Conservation (phyloP, 2,888 invertebrate genomes). For the Ectemnius cavifrons region DNA sequence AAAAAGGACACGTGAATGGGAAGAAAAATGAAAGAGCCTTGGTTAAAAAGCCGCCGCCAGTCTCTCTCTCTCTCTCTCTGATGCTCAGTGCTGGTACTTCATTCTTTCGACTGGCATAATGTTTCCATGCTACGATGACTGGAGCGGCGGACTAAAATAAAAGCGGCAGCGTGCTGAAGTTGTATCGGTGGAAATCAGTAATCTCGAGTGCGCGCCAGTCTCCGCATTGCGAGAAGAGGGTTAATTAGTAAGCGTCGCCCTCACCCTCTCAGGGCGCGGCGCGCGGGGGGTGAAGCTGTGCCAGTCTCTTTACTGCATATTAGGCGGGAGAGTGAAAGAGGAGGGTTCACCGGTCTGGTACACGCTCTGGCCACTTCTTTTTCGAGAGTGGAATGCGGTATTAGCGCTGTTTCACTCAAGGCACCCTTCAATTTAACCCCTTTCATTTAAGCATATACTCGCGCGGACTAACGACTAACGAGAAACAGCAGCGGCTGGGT, state of each 20-base stretch:
- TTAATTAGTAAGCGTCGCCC: constrained; percentile 55
- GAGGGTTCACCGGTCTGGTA: constrained; percentile 46
- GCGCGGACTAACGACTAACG: constrained; percentile 23
- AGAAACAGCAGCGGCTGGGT: no score
- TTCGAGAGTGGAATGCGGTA: constrained; percentile 56
- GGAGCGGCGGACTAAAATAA: no score
- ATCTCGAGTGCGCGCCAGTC: constrained; percentile 36
- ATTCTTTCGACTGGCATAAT: no score
- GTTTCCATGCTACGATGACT: no score
- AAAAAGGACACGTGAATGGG: no score
- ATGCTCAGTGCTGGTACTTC: no score
- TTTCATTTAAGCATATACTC: constrained; percentile 49
- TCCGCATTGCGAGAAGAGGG: constrained; percentile 33
- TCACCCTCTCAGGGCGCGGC: no score
- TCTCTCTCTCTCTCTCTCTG: no score
- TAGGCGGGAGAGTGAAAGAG: constrained; percentile 53
- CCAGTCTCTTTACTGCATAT: constrained; percentile 54
- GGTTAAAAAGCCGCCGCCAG: no score
- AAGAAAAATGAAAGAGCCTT: no score
- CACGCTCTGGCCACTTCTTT: constrained; percentile 54
- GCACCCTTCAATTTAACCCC: constrained; percentile 56
- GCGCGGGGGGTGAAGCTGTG: no score
- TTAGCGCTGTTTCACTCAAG: constrained; percentile 58
- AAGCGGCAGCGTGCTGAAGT: constrained; percentile 9
- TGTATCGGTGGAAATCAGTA: constrained; percentile 53